phyloP scores from a whole-genome alignment of 2,888 invertebrate species.

The Therioaphis trifolii region DNA sequence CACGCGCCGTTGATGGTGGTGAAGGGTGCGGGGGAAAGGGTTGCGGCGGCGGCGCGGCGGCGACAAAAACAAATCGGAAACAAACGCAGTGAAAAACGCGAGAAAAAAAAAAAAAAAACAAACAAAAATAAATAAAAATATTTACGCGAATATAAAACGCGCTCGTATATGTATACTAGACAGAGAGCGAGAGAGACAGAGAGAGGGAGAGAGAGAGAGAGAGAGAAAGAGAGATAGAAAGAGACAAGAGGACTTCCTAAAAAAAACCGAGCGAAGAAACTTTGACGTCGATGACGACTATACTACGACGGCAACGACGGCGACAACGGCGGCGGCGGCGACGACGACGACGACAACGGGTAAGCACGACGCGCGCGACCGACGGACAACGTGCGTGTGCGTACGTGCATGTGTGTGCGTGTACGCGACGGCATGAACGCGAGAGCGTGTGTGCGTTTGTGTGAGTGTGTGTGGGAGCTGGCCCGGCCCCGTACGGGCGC shows the following conservation, averaged over 20 bases:
- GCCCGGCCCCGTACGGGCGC: constrained; percentile 61
- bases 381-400: constrained; percentile 57
- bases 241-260: too few species aligned
- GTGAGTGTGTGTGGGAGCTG: constrained; percentile 48
- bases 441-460: background rate
- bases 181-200: background rate
- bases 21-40: too few species aligned
- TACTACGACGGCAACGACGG: background rate
- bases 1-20: background rate
- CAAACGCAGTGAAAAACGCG: background rate
- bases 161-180: background rate
- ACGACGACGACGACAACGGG: constrained; percentile 17
- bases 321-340: constrained; percentile 21
- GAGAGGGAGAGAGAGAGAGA: background rate
- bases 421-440: background rate
- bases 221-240: background rate
- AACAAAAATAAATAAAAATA: too few species aligned
- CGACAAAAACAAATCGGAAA: too few species aligned
- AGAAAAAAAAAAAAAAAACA: background rate
- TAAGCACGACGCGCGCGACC: constrained; percentile 52
- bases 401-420: constrained; percentile 1
- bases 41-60: too few species aligned
- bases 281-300: constrained; percentile 22
- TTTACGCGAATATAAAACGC: background rate
- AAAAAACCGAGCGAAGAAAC: constrained; percentile 8